Evolutionary conservation across 2,113 vertebrate genomes (phyloP).

Genomic region (Boleophthalmus pectinirostris): DNA sequence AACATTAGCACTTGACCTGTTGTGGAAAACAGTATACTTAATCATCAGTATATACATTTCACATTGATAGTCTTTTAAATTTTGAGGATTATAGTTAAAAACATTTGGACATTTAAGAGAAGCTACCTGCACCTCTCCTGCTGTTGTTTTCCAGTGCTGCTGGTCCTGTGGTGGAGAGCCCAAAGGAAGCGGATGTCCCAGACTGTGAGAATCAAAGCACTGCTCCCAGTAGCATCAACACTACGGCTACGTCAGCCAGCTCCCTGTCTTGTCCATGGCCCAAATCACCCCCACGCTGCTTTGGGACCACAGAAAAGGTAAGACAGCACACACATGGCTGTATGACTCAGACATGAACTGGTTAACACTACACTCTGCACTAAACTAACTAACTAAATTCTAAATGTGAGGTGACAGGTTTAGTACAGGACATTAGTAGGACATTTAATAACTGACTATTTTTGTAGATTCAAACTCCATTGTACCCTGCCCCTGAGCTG

Average conservation of each 20-base stretch:
- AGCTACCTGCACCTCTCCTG: background rate
- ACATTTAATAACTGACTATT: background rate
- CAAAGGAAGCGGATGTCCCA: slow-evolving; percentile 18
- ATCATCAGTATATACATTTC: no score
- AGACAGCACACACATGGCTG: background rate
- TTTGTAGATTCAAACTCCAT: slow-evolving; percentile 53
- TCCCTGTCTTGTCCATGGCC: background rate
- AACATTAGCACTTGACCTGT: no score
- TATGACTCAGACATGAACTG: background rate
- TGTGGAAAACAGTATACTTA: no score
- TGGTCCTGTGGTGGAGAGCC: background rate
- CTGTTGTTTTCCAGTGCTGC: background rate
- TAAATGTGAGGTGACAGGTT: no score
- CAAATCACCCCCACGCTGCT: slow-evolving; percentile 33
- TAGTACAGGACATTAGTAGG: no score
- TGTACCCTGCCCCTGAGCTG: slow-evolving; percentile 81
- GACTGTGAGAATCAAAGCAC: background rate
- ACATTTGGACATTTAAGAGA: no score
- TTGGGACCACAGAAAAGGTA: slow-evolving; percentile 59
- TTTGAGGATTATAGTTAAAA: no score
- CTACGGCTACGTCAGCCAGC: background rate
- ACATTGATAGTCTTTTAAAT: no score
- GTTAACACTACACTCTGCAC: no score
- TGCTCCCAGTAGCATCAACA: background rate
- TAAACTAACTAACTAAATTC: no score